Base-by-base conservation (phyloP, 2,797 vertebrate genomes). In the Chelon labrosus region DNA sequence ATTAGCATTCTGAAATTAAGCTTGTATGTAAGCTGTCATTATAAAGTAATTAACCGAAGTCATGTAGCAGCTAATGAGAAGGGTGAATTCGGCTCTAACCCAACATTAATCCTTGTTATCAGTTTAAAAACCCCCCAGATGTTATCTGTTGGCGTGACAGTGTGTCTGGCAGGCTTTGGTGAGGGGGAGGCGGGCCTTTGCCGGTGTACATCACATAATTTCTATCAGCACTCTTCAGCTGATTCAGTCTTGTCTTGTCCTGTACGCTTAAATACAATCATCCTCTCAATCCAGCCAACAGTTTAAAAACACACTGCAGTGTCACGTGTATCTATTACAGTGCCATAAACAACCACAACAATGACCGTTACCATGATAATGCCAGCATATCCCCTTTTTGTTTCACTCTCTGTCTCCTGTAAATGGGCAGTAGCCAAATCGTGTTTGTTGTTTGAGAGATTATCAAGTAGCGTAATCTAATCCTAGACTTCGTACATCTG, bases 111-210 rank as follows among this genome's bases (percentile, higher is more conserved):
- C 42, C 54, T 35, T 19, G 19, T 53, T 16, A 65, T 52, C 14
- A 2, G 19, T 66, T 53, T 41, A 3, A 73, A 73, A 67, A 59
- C 17, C 10, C 6, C 27, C 4, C 6, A 22, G 27, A 63, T 62
- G 51, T 50, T 12, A 31, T 73, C 22, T 41, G 39, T 13, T 20
- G 25, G 38, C 37, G 3, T 35, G n/a, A 57, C 50, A 65, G 7
- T 60, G 67, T 67, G 73, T 31, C 66, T 79, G 49, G 61, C 79
- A 86, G 80, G 85, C 78, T 88, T 85, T 51, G 73, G 62, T 38
- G 51, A 70, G n/a, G 54, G 22, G 56, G 73, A 86, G 51, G 61
- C 50, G 68, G 31, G 59, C 67, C 42, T 81, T 77, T 84, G 47
- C 54, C 53, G 49, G 63, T 70, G 46, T 65, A 75, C 63, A 72